Conservation (phyloP, 1,140 invertebrate genomes). For the Anoplolepis gracilipes region DNA sequence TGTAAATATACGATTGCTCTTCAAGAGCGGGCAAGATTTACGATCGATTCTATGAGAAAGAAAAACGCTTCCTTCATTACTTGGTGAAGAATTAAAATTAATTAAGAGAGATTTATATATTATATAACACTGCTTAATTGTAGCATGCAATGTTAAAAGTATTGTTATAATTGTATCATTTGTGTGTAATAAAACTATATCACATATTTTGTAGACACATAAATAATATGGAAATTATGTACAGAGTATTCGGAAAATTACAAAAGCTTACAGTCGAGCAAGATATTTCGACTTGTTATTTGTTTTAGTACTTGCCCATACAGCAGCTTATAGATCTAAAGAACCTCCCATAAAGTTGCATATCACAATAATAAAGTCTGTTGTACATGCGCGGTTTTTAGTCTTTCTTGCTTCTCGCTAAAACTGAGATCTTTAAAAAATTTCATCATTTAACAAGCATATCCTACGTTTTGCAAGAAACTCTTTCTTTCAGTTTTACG, state of each 20-base stretch:
- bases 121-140: background rate
- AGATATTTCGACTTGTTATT: background rate
- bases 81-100: background rate
- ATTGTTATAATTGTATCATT: background rate
- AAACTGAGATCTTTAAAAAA: constrained; percentile 29
- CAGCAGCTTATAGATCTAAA: background rate
- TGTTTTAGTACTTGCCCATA: background rate
- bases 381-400: constrained; percentile 41
- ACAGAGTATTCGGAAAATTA: constrained; percentile 24
- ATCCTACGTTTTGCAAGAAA: background rate
- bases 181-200: constrained; percentile 32
- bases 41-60: background rate
- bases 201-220: constrained; percentile 18
- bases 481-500: constrained; percentile 9
- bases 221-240: constrained; percentile 38
- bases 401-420: background rate
- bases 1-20: constrained; percentile 20
- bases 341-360: background rate
- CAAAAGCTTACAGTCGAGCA: constrained; percentile 32
- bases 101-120: constrained; percentile 15
- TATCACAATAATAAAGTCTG: constrained; percentile 56
- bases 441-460: background rate
- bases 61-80: constrained; percentile 26
- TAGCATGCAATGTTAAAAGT: background rate
- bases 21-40: constrained; percentile 3